Conservation (phyloP, 2,888 invertebrate genomes). For the Hydroisotoma schaefferi region DNA sequence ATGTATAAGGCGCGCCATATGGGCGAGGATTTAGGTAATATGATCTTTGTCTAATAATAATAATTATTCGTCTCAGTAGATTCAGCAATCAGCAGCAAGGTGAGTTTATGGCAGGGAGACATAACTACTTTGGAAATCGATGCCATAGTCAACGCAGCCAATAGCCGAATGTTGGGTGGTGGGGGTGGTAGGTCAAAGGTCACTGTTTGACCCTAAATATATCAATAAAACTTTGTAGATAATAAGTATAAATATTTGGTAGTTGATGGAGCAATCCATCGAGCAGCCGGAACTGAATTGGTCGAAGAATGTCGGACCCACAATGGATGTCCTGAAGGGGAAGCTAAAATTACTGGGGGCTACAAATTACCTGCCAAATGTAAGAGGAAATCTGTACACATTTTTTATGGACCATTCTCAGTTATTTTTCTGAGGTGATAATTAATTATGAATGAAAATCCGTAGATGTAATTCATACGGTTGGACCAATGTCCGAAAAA, state of each 20-base stretch:
- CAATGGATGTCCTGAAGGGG: conserved; percentile 73
- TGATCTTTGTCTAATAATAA: background rate
- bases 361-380: conserved; percentile 80
- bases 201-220: background rate
- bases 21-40: background rate
- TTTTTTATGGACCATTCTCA: background rate
- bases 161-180: conserved; percentile 68
- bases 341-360: conserved; percentile 77
- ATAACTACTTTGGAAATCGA: conserved; percentile 80
- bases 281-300: conserved; percentile 68
- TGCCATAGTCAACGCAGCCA: conserved; percentile 88
- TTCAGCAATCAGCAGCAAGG: conserved; percentile 25
- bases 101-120: conserved; percentile 65
- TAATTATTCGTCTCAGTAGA: background rate
- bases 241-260: conserved; percentile 4
- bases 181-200: conserved; percentile 62
- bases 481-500: conserved; percentile 75
- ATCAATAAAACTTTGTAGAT: background rate
- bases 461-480: conserved; percentile 84
- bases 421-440: conserved; percentile 1
- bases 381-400: conserved; percentile 59
- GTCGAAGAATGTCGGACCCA: conserved; percentile 68
- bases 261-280: conserved; percentile 88
- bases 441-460: too few species aligned
- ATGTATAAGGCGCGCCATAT: too few species aligned